Percentiles rank a stretch among this genome's conserved stretches.
These are phyloP conservation scores for Mnemiopsis leidyi DNA, from an alignment of 37 sponge, comb jelly and placozoan species.

Conservation along the genomic window DNA sequence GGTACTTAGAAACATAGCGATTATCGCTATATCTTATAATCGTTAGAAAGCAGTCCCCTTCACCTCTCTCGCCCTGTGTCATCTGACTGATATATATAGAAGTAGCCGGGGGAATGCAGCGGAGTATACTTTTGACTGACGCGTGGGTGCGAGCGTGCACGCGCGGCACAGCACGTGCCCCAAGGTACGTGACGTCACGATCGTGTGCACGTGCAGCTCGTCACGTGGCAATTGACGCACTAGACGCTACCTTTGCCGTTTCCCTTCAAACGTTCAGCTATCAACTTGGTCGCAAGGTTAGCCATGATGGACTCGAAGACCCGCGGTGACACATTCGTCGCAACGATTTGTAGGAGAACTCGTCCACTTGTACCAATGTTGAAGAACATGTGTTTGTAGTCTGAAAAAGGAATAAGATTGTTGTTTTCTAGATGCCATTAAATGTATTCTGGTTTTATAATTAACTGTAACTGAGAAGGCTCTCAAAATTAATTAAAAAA, in stretches of 20 bases:
- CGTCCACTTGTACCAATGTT: slow-evolving; percentile 58
- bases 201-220: not conserved
- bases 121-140: not conserved
- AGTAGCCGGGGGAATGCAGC: not conserved
- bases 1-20: not conserved
- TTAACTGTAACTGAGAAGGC: too few species aligned
- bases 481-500: too few species aligned
- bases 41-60: not conserved
- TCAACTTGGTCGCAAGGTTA: slow-evolving; percentile 45
- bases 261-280: slow-evolving; percentile 63
- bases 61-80: not conserved
- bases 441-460: too few species aligned
- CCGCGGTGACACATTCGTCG: slow-evolving; percentile 45
- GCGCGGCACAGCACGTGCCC: not conserved
- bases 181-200: not conserved
- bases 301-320: slow-evolving; percentile 56
- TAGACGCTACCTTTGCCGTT: slow-evolving; percentile 57
- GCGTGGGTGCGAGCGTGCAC: not conserved
- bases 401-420: not conserved
- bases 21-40: not conserved
- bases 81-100: not conserved
- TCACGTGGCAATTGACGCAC: not conserved
- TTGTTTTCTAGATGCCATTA: too few species aligned
- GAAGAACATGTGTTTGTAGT: slow-evolving; percentile 63
- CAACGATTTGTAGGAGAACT: slow-evolving; percentile 14